Evolutionary conservation across 2,888 invertebrate genomes (phyloP).

Genomic region (Agrochola lota): DNA sequence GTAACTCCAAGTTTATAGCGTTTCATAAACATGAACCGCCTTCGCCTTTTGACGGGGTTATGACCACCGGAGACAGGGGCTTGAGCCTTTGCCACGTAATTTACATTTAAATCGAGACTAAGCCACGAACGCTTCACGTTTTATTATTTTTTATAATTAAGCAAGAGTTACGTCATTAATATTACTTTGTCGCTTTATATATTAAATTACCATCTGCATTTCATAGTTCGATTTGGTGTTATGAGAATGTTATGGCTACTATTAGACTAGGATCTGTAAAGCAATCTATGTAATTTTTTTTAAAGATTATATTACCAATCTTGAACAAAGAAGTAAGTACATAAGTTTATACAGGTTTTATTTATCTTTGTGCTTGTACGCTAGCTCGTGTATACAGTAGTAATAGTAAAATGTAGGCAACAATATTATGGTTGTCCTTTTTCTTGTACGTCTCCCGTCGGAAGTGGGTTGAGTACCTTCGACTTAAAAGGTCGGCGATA

Average conservation of each 20-base stretch:
- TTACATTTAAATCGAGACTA: conserved; percentile 79
- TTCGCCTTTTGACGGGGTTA: conserved; percentile 69
- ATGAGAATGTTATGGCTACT: neutral
- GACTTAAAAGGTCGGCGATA: conserved; percentile 80
- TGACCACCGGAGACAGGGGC: conserved; percentile 69
- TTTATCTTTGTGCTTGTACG: conserved; percentile 37
- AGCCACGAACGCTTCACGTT: conserved; percentile 58
- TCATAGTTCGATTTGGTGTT: neutral
- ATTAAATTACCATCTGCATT: conserved; percentile 19
- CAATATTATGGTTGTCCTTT: conserved; percentile 62
- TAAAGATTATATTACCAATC: conserved; percentile 3
- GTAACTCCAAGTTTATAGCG: conserved; percentile 61
- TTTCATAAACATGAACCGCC: conserved; percentile 75
- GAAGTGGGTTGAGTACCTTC: conserved; percentile 75
- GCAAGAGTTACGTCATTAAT: conserved; percentile 58
- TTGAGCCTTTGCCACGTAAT: conserved; percentile 71
- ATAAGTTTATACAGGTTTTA: conserved; percentile 30
- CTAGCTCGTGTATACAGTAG: conserved; percentile 53
- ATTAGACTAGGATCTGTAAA: neutral
- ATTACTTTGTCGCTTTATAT: conserved; percentile 40
- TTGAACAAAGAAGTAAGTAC: conserved; percentile 11
- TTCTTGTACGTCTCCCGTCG: conserved; percentile 60
- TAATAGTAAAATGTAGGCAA: conserved; percentile 60
- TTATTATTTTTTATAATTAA: conserved; percentile 68
- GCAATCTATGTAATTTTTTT: neutral